Evolutionary conservation across 2,113 vertebrate species (phyloP), one percentile per base, ranked within the genome.

Genomic region (Indicator indicator): DNA sequence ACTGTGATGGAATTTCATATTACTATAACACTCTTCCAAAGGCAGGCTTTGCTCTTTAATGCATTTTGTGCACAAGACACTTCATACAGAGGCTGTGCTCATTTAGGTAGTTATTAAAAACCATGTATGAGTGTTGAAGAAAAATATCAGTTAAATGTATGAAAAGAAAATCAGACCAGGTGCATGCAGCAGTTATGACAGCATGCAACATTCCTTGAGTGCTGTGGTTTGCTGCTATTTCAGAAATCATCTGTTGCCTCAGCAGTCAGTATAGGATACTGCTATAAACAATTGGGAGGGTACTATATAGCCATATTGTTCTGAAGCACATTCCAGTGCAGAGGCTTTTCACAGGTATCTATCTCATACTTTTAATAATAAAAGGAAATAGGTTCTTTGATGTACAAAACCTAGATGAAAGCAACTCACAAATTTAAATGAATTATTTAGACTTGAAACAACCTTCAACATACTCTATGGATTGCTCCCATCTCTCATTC

Each of bases 1-100:
- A 26, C 16, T 40, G 10, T 4, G 28, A 20, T 32, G 26, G 79
- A 59, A 83, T 77, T 67, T 40, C 0, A 0, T 42, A 28, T 63
- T 46, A 62, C 55, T 30, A 23, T n/a, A 7, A 65, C 23, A 38
- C 18, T 46, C 27, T 24, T 76, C 24, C 54, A 40, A 73, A 65
- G 17, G 17, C 50, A 74, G 27, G 28, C 19, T 38, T 69, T 56
- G 32, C 12, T 82, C 23, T 23, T 68, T 33, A 44, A 80, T 12
- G 5, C 4, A 18, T 82, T 60, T 84, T 56, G 27, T 46, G 28
- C 15, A n/a, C 16, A 44, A 88, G 17, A 16, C 8, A 40, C 9
- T 84, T 71, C 16, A 28, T 33, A 33, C 3, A 60, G 26, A 68
- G 32, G 33, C 32, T 26, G 9, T 70, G 21, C 48, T 78, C 32